Base-by-base conservation (phyloP, 2,888 invertebrate species). In the Hemithea aestivaria region DNA sequence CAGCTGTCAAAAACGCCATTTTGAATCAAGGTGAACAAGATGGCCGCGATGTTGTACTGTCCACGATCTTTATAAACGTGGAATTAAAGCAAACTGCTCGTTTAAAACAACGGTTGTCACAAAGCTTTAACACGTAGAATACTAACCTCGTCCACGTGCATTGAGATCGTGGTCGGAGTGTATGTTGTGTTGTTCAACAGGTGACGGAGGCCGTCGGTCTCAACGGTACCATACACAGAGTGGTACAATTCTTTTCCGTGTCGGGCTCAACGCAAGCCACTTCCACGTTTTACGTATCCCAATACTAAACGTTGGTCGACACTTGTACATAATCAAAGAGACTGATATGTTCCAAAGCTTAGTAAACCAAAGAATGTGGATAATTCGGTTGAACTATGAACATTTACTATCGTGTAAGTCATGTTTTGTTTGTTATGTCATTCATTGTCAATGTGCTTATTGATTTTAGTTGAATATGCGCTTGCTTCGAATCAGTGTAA, bases 241-340 rank as follows among this genome's bases (percentile, higher is more conserved):
- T 90, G 88, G 89, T 89, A 73, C 89, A 89, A 66, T 89, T 89
- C 88, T 89, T 90, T 89, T 89, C 89, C 69, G 84, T 89, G 73
- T 83, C 85, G 74, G 89, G 89, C 82, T 87, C 88, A 66, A 78
- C 89, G 70, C 87, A 89, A 78, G 89, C 89, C 85, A 88, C 88
- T 50, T 89, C 90, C 70, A 89, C 89, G 77, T 90, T 90, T 89
- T 90, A 90, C 82, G 89, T 90, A 73, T 89, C 89, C 70, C 88
- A 89, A 73, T 89, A 87, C 77, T 89, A 84, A 87, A 61, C 57
- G 67, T 68, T 63, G 64, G 58, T 64, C 45, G 45, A 65, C 62
- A 62, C 62, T 73, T 87, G 87, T 85, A 85, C 66, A 87, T 85
- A 73, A 74, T 73, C 79, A 82, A 76, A 76, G 73, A 83, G 83